phyloP scores from a whole-genome alignment of 2,113 vertebrate genomes.

The Oenanthe melanoleuca region DNA sequence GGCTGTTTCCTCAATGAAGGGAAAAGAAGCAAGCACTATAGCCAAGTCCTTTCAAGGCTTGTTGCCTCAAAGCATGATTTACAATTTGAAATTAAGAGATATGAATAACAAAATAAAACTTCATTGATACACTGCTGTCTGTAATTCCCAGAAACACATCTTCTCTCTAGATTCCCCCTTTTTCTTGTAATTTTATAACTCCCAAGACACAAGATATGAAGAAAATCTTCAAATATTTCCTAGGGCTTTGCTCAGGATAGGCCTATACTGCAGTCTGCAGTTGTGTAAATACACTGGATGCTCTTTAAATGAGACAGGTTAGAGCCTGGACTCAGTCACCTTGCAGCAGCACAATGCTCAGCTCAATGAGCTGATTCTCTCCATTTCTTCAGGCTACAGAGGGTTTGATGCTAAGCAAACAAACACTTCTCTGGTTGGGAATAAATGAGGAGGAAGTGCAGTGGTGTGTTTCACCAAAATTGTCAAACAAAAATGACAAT shows the following conservation, averaged over 20 bases:
- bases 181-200: conserved; percentile 27
- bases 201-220: not conserved
- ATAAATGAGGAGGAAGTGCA: not conserved
- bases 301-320: not conserved
- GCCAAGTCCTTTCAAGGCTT: not conserved
- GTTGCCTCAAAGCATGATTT: not conserved
- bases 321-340: not conserved
- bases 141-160: conserved; percentile 12
- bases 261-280: not conserved
- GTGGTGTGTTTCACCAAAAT: not conserved
- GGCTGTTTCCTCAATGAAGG: not conserved
- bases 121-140: conserved; percentile 2
- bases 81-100: not conserved
- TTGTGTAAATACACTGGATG: not conserved
- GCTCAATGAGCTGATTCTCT: not conserved
- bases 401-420: not conserved
- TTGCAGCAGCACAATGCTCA: not conserved
- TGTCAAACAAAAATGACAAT: not conserved
- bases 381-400: not conserved
- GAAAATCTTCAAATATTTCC: conserved; percentile 15
- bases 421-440: not conserved
- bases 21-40: not conserved
- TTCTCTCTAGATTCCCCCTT: not conserved
- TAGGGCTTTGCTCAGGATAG: not conserved
- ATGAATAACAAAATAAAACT: conserved; percentile 36